These are phyloP conservation scores for Brachylomia viminalis DNA, from an alignment of 2,888 invertebrate genomes.

Conservation along the genomic window DNA sequence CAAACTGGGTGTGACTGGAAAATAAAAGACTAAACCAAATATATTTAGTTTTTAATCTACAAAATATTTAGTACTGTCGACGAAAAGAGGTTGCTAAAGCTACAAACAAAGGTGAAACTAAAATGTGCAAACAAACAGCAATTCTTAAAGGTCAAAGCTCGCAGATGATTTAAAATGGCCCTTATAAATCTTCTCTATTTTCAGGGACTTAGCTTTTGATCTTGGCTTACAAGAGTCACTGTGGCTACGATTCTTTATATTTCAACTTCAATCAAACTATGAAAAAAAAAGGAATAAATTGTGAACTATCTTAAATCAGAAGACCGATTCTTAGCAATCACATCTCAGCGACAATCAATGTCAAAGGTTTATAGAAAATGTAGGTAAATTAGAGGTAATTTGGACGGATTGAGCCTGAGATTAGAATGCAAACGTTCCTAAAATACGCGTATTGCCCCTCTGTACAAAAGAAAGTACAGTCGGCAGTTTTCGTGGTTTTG, in stretches of 20 bases:
- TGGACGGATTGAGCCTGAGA: not conserved
- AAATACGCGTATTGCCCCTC: not conserved
- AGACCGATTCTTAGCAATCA: not conserved
- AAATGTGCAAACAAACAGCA: constrained; percentile 10
- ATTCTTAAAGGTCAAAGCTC: constrained; percentile 38
- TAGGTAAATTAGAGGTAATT: not conserved
- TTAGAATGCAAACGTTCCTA: not conserved
- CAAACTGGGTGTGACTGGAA: not conserved
- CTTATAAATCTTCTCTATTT: constrained; percentile 30
- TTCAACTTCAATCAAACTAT: not conserved
- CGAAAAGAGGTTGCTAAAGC: not conserved
- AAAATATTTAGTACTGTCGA: not conserved
- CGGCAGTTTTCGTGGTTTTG: not conserved
- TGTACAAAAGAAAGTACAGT: not conserved
- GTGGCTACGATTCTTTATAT: not conserved
- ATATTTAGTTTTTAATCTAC: constrained; percentile 1
- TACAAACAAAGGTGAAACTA: constrained; percentile 18
- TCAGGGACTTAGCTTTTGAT: constrained; percentile 29
- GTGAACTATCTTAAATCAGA: not conserved
- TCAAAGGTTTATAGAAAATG: not conserved
- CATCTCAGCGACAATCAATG: not conserved
- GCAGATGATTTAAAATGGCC: constrained; percentile 25
- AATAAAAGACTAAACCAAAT: not conserved
- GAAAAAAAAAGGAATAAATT: not conserved
- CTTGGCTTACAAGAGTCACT: constrained; percentile 14